These are phyloP conservation scores for Pogona vitticeps DNA, from an alignment of 2,113 vertebrate genomes.

Conservation along the genomic window DNA sequence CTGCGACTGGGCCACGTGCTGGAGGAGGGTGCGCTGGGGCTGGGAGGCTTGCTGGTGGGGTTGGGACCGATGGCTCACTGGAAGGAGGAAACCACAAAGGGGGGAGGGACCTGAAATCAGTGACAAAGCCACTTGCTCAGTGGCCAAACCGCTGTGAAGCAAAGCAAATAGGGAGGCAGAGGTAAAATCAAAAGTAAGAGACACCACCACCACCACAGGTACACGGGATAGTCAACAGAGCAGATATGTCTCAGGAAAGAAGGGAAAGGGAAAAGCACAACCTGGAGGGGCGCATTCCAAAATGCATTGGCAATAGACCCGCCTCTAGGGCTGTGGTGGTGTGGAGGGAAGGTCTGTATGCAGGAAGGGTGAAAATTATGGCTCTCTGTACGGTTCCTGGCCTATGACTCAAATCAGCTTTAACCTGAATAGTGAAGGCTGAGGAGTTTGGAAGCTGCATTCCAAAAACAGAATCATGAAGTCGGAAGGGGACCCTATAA, in stretches of 20 bases:
- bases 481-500: too few species aligned
- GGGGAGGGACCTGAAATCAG: slow-evolving; percentile 62
- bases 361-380: not conserved
- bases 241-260: not conserved
- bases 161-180: slow-evolving; percentile 32
- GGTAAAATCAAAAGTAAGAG: not conserved
- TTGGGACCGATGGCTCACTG: slow-evolving; percentile 83
- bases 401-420: too few species aligned
- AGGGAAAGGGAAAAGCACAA: not conserved
- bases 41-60: slow-evolving; percentile 78
- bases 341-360: not conserved
- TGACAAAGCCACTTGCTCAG: slow-evolving; percentile 53
- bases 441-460: too few species aligned
- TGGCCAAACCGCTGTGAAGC: slow-evolving; percentile 69
- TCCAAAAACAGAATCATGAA: too few species aligned
- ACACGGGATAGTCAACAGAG: too few species aligned
- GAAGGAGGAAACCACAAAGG: slow-evolving; percentile 45
- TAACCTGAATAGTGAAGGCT: too few species aligned
- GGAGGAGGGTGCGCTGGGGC: slow-evolving; percentile 80
- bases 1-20: slow-evolving; percentile 82
- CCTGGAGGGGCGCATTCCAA: not conserved
- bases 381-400: too few species aligned
- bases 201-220: not conserved
- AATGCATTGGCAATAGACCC: not conserved
- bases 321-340: not conserved